These are phyloP conservation scores for Papilio glaucus DNA, from an alignment of 1,140 invertebrate genomes.

Conservation along the genomic window DNA sequence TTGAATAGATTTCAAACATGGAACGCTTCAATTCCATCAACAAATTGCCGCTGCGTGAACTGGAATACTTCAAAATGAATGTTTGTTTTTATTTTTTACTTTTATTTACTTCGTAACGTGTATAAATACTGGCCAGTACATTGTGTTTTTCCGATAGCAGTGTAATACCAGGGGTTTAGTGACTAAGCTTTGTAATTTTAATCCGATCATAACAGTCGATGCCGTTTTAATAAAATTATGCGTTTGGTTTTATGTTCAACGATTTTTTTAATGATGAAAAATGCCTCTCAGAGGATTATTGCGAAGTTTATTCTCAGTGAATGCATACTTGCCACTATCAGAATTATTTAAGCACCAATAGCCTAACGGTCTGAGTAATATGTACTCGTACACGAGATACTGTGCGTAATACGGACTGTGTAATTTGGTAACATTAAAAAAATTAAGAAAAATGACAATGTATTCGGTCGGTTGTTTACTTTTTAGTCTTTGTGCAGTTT, in stretches of 20 bases:
- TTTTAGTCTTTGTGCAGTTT: too few species aligned
- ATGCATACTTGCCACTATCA: too few species aligned
- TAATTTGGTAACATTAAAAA: too few species aligned
- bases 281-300: slow-evolving; percentile 2
- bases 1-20: slow-evolving; percentile 33
- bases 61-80: slow-evolving; percentile 28
- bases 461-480: too few species aligned
- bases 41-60: slow-evolving; percentile 35
- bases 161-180: neutral
- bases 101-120: slow-evolving; percentile 14
- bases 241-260: slow-evolving; percentile 3
- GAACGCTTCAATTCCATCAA: slow-evolving; percentile 30
- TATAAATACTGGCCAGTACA: slow-evolving; percentile 20
- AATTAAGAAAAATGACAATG: too few species aligned
- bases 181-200: slow-evolving; percentile 9
- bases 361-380: too few species aligned
- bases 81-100: slow-evolving; percentile 27
- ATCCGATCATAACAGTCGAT: neutral
- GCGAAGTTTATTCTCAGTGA: neutral
- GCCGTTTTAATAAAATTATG: slow-evolving; percentile 24
- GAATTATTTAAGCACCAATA: too few species aligned
- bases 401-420: too few species aligned
- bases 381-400: too few species aligned
- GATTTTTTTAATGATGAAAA: neutral
- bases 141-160: slow-evolving; percentile 5